Conservation (phyloP, 2,888 invertebrate species). For the Spisula solida region DNA sequence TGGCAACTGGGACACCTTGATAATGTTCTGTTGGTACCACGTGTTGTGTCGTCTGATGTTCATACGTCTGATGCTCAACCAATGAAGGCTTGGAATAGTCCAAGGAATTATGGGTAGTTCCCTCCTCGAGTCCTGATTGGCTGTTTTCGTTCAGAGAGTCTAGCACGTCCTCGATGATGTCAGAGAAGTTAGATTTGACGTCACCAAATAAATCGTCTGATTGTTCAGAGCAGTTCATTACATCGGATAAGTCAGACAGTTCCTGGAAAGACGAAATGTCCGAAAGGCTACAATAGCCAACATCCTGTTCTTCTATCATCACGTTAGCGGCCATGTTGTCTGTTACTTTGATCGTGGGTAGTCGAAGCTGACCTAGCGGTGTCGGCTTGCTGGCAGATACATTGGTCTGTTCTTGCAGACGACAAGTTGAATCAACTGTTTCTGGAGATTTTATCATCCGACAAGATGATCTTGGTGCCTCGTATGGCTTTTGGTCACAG, state of each 20-base stretch:
- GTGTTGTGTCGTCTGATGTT: not conserved
- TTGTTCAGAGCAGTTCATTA: constrained; percentile 26
- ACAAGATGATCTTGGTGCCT: not conserved
- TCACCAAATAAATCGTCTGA: constrained; percentile 52
- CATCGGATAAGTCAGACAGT: constrained; percentile 35
- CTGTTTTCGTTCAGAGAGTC: constrained; percentile 29
- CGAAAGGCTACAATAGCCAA: constrained; percentile 65
- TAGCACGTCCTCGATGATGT: constrained; percentile 64
- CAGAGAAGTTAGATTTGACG: constrained; percentile 51
- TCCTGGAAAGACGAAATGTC: constrained; percentile 40
- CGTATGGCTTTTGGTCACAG: not conserved
- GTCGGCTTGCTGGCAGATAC: not conserved
- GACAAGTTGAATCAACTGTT: not conserved
- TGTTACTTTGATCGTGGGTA: constrained; percentile 60
- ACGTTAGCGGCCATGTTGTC: constrained; percentile 66
- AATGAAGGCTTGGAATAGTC: not conserved
- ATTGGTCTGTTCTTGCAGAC: not conserved
- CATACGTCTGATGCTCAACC: not conserved
- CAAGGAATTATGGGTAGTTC: not conserved
- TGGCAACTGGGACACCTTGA: not conserved
- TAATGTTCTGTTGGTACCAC: not conserved
- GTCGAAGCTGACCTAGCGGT: constrained; percentile 47
- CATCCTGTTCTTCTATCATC: constrained; percentile 66
- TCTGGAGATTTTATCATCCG: not conserved
- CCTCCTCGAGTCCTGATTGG: not conserved